phyloP scores from a whole-genome alignment of 1,140 invertebrate species.

The Tetramorium parvispinum region DNA sequence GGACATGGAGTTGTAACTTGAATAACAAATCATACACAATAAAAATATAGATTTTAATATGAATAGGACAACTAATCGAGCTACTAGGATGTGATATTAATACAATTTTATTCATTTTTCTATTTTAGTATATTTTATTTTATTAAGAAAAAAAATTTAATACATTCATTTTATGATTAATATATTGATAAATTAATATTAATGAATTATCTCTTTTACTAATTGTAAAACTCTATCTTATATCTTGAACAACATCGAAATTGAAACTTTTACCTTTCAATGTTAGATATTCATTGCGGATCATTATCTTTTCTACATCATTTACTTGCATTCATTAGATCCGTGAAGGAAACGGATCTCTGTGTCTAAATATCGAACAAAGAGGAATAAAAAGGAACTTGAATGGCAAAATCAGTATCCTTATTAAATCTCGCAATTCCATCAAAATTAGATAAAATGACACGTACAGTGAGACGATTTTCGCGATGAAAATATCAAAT shows the following conservation, averaged over 20 bases:
- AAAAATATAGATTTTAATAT: neutral
- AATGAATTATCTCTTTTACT: slow-evolving; percentile 8
- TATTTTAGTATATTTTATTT: neutral
- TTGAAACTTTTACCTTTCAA: neutral
- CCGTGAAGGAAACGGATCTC: neutral
- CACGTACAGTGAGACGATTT: neutral
- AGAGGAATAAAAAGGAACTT: neutral
- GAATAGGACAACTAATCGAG: too few relatives aligned
- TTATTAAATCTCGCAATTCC: neutral
- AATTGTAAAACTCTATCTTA: too few relatives aligned
- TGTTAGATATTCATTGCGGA: neutral
- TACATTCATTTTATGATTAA: neutral
- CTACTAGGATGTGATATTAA: too few relatives aligned
- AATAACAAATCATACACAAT: neutral
- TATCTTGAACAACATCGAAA: too few relatives aligned
- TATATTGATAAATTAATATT: neutral
- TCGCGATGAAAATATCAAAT: slow-evolving; percentile 46
- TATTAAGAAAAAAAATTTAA: neutral
- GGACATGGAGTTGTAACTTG: neutral
- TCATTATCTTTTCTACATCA: neutral
- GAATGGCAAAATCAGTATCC: neutral
- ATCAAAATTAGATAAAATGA: slow-evolving; percentile 26
- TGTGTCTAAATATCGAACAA: neutral
- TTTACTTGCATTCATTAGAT: neutral
- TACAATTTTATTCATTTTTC: too few relatives aligned